Evolutionary conservation across 2,888 invertebrate species (phyloP).

Genomic region (Epinotia demarniana): DNA sequence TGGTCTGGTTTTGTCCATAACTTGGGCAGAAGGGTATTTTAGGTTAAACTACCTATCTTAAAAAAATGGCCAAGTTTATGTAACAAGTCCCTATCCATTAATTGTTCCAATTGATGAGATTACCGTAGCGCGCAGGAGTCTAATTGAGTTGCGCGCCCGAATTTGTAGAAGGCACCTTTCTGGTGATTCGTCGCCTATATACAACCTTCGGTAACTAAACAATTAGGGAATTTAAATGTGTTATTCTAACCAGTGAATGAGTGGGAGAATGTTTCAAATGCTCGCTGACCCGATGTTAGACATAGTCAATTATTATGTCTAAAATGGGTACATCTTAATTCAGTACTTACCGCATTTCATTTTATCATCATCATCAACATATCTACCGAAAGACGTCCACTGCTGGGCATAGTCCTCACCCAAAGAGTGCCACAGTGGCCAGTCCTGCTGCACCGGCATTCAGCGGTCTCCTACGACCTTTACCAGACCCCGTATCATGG

Average conservation of each 20-base stretch:
- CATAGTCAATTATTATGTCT: neutral
- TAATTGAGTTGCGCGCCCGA: conserved; percentile 13
- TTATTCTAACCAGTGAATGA: neutral
- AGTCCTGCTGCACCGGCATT: too few relatives aligned
- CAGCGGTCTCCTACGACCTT: too few relatives aligned
- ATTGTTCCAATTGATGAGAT: conserved; percentile 25
- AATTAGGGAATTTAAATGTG: conserved; percentile 12
- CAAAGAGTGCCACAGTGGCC: too few relatives aligned
- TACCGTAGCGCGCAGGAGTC: conserved; percentile 6
- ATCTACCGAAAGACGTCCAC: too few relatives aligned
- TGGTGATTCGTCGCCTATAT: neutral
- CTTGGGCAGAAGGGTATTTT: too few relatives aligned
- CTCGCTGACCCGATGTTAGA: neutral
- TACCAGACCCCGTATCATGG: too few relatives aligned
- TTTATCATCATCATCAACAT: too few relatives aligned
- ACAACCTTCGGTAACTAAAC: conserved; percentile 6
- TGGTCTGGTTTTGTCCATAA: too few relatives aligned
- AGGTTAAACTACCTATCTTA: too few relatives aligned
- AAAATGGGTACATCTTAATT: too few relatives aligned
- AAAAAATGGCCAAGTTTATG: neutral
- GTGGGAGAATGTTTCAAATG: neutral
- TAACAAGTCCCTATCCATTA: conserved; percentile 11
- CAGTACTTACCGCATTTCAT: too few relatives aligned
- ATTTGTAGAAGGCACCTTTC: conserved; percentile 24
- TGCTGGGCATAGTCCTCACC: too few relatives aligned